Base-by-base conservation (phyloP, 2,797 vertebrate species). In the Pangasius mekongensis region DNA sequence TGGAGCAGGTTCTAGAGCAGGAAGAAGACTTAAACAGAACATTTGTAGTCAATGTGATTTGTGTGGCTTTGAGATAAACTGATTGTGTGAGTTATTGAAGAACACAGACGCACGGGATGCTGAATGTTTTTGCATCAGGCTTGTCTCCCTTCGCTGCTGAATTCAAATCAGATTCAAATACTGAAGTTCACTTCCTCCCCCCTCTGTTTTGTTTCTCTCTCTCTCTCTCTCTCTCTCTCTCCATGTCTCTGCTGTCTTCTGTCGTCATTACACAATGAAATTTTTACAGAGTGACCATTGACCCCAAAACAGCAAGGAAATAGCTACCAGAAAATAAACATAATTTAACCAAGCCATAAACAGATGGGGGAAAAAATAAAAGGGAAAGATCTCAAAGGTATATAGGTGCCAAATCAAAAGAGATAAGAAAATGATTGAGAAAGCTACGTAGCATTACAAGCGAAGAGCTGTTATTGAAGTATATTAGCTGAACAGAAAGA, bases 151-250 rank as follows among this genome's bases (percentile, higher is more conserved):
- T 33, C 7, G 2, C 43, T 76, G 3, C 18, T 10, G 36, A 62
- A 86, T 62, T 76, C 71, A 86, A 76, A 86, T 39, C 36, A 24
- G 33, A 85, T 43, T 86, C 84, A 76, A 86, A 86, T 62, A 3
- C 33, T 67, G 39, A 83, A 11, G 58, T 16, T 43, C 33, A 33
- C n/a, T 36, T 9, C n/a, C n/a, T n/a, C n/a, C n/a, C n/a, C n/a
- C n/a, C n/a, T n/a, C n/a, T n/a, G n/a, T n/a, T n/a, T n/a, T n/a
- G n/a, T n/a, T n/a, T n/a, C n/a, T 33, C 16, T 58, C 30, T 56
- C 54, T 36, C 52, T 58, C 52, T 39, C 20, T 14, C 56, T 43
- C 10, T 39, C 22, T 7, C 13, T 43, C 58, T 27, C 5, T 62
- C 33, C 4, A 39, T 4, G 3, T 64, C 60, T 66, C 60, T 60